Evolutionary conservation across 2,888 invertebrate genomes (phyloP), one percentile per base, ranked within the genome.

Genomic region (Alviniconcha strummeri): DNA sequence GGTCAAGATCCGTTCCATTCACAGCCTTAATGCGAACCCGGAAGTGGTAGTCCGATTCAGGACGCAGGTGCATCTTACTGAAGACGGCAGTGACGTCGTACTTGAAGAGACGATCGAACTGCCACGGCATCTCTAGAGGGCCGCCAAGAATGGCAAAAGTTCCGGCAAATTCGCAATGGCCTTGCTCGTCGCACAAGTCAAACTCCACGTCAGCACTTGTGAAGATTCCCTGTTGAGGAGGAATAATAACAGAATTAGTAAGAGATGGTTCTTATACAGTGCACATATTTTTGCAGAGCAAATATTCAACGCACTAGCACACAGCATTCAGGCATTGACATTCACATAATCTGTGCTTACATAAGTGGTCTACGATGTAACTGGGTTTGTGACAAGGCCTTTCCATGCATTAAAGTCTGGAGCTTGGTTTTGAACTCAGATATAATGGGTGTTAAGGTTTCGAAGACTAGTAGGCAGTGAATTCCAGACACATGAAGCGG

Each of bases 101-200:
- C 75, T 86, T 84, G 84, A 85, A 88, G 54, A 88, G 84, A 13
- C 88, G 81, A 76, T 87, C 87, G 74, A 85, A 88, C 56, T 84
- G 81, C 88, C 88, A 88, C 4, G 84, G 82, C 87, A 87, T 87
- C 77, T 88, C 88, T 5, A 85, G 55, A 0, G 84, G 81, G 5
- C 88, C 88, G 36, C 88, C 88, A 76, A 88, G 71, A 5, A 88
- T 67, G 57, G 86, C 86, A 74, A 88, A 88, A 15, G 85, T 87
- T 8, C 88, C 88, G 57, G 87, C 88, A 80, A 86, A 86, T 75
- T 76, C 77, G 69, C 87, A 87, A n/a, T 83, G 64, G 11, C 84
- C 80, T 11, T 85, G 52, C 3, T 60, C 54, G 72, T 85, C 81
- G 77, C 86, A 86, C 54, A 88, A 76, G 6, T 87, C 80, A 69